Conservation (phyloP, 2,113 vertebrate species). For the Stegastes partitus region DNA sequence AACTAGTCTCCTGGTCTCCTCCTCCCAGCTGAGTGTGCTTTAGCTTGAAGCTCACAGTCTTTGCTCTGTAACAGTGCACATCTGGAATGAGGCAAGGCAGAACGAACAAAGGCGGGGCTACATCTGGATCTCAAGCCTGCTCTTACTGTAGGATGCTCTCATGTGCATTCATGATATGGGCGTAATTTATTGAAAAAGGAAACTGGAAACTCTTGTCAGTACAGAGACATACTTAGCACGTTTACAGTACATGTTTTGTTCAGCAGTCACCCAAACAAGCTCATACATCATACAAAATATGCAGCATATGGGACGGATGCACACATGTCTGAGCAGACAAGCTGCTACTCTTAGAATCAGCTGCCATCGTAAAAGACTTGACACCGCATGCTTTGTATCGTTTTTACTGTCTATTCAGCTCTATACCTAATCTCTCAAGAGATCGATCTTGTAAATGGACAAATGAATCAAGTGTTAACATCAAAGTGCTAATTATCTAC, state of each 20-base stretch:
- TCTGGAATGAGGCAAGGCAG: slow-evolving; percentile 70
- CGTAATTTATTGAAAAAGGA: slow-evolving; percentile 53
- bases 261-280: slow-evolving; percentile 5
- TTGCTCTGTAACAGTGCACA: slow-evolving; percentile 58
- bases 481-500: slow-evolving; percentile 49
- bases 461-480: slow-evolving; percentile 16
- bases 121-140: slow-evolving; percentile 42
- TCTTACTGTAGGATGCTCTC: slow-evolving; percentile 45
- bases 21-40: slow-evolving; percentile 34
- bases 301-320: neutral
- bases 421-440: neutral
- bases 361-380: slow-evolving; percentile 21
- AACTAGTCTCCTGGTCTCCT: slow-evolving; percentile 31
- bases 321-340: neutral
- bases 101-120: slow-evolving; percentile 33
- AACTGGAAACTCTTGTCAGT: slow-evolving; percentile 25
- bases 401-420: neutral
- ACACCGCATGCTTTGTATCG: slow-evolving; percentile 8
- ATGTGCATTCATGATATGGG: slow-evolving; percentile 10
- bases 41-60: slow-evolving; percentile 20
- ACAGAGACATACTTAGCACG: slow-evolving; percentile 18
- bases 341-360: slow-evolving; percentile 3
- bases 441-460: slow-evolving; percentile 16
- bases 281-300: slow-evolving; percentile 9
- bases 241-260: slow-evolving; percentile 22